Base-by-base conservation (phyloP, 2,113 vertebrate species). In the Amazona vittata region DNA sequence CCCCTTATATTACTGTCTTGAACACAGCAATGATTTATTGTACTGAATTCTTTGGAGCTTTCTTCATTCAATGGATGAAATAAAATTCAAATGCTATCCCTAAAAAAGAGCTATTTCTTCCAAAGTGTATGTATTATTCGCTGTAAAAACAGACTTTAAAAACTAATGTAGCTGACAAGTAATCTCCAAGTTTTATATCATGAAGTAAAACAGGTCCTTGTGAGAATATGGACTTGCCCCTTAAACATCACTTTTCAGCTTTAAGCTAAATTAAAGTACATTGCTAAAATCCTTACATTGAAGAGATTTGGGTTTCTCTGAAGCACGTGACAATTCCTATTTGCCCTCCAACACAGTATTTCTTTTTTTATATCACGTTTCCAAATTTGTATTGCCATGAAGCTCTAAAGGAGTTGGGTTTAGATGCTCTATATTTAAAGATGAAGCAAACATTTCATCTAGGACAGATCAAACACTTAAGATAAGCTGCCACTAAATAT, bases 151-250 rank as follows among this genome's bases (percentile, higher is more conserved):
- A 87, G 67, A 76, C 21, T 60, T 87, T 74, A 89, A 77, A 84
- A 93, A 39, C 53, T 46, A 82, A 82, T 19, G n/a, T 70, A 86
- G 53, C 84, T 95, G 91, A 88, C 84, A 91, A 95, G 63, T 64
- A 77, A 94, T 77, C 74, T 71, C 73, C 43, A 68, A 65, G 41
- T 83, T 82, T 90, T 85, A 71, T 50, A 69, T 14, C 64, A 75
- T 29, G 26, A 91, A 71, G 55, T 88, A 91, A 96, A 97, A 87
- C 63, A 91, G 88, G 76, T 83, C 59, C 70, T 94, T 83, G 59
- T 70, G 39, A 93, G 55, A 95, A 86, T 75, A 93, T 2, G 71
- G 86, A 90, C 85, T 83, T 81, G 24, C 18, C 29, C 68, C 41
- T 86, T 70, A 83, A 90, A 74, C 26, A n/a, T 46, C 39, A 59